Percentiles rank a stretch among this genome's conserved stretches.
These are phyloP conservation scores for Scolopax bukidnonensis DNA, from an alignment of 2,797 vertebrate species.

Conservation along the genomic window DNA sequence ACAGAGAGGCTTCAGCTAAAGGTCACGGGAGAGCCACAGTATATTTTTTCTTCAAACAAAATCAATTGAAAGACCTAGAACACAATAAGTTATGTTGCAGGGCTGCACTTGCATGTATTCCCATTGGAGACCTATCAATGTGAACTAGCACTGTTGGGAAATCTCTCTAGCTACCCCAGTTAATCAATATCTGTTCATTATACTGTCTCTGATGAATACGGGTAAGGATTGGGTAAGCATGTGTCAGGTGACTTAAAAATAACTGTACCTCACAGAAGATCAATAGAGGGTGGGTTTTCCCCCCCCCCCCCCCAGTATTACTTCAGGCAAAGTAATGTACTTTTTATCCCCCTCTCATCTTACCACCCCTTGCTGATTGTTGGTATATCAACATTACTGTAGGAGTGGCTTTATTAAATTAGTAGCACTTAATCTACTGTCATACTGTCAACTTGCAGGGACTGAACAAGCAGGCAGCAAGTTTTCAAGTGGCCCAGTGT, in stretches of 20 bases:
- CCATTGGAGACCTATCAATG: slow-evolving; percentile 79
- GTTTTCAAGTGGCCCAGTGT: slow-evolving; percentile 33
- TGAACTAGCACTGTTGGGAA: slow-evolving; percentile 79
- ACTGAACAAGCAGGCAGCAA: slow-evolving; percentile 49
- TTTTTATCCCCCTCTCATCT: not conserved
- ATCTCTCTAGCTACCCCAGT: slow-evolving; percentile 82
- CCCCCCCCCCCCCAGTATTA: slow-evolving; percentile 49
- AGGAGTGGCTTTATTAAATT: slow-evolving; percentile 75
- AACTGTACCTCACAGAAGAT: slow-evolving; percentile 81
- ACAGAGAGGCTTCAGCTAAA: slow-evolving; percentile 75
- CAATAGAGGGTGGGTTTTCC: slow-evolving; percentile 54
- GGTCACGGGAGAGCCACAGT: slow-evolving; percentile 77
- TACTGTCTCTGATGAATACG: slow-evolving; percentile 78
- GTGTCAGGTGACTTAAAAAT: slow-evolving; percentile 86
- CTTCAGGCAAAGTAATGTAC: slow-evolving; percentile 47
- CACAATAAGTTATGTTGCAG: slow-evolving; percentile 82
- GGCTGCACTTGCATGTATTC: slow-evolving; percentile 71
- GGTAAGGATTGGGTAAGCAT: slow-evolving; percentile 81
- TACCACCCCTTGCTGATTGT: not conserved
- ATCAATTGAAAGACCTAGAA: slow-evolving; percentile 84
- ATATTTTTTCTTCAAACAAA: slow-evolving; percentile 77
- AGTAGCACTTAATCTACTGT: slow-evolving; percentile 74
- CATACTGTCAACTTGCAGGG: slow-evolving; percentile 48
- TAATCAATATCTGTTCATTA: slow-evolving; percentile 90
- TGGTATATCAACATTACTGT: slow-evolving; percentile 48